Evolutionary conservation across 2,113 vertebrate genomes (phyloP).

Genomic region (Phycodurus eques): DNA sequence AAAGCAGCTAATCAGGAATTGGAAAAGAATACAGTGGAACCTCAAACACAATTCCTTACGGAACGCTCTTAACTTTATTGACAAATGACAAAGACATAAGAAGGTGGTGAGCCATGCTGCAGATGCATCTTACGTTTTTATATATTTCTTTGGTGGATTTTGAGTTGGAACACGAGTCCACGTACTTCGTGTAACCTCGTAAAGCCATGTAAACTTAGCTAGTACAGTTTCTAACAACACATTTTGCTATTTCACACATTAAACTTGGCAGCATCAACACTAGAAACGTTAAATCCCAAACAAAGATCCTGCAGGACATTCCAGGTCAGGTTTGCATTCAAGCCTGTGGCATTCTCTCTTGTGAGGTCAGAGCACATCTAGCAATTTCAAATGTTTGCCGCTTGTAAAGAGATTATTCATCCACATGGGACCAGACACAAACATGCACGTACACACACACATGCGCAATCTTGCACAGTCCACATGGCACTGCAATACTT

Average conservation of each 20-base stretch:
- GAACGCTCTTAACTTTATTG: too few relatives aligned
- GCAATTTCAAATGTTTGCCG: conserved; percentile 49
- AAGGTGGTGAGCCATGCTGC: too few relatives aligned
- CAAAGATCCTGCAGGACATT: conserved; percentile 17
- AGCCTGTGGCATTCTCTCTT: conserved; percentile 30
- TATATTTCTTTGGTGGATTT: too few relatives aligned
- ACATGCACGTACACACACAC: conserved; percentile 8
- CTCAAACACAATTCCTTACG: too few relatives aligned
- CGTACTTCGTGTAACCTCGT: not conserved
- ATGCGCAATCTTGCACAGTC: not conserved
- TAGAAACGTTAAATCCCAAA: conserved; percentile 1
- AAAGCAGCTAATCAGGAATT: too few relatives aligned
- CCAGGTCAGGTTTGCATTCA: conserved; percentile 32
- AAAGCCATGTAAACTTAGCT: not conserved
- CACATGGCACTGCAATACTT: not conserved
- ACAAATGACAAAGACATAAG: too few relatives aligned
- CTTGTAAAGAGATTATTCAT: conserved; percentile 56
- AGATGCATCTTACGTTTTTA: too few relatives aligned
- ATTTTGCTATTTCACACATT: not conserved
- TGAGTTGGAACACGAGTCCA: too few relatives aligned
- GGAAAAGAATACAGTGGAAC: too few relatives aligned
- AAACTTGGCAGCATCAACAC: not conserved
- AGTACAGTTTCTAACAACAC: not conserved
- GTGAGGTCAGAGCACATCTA: conserved; percentile 32
- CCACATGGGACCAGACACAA: not conserved